Base-by-base conservation (phyloP, 2,113 vertebrate genomes). In the Corapipo altera region DNA sequence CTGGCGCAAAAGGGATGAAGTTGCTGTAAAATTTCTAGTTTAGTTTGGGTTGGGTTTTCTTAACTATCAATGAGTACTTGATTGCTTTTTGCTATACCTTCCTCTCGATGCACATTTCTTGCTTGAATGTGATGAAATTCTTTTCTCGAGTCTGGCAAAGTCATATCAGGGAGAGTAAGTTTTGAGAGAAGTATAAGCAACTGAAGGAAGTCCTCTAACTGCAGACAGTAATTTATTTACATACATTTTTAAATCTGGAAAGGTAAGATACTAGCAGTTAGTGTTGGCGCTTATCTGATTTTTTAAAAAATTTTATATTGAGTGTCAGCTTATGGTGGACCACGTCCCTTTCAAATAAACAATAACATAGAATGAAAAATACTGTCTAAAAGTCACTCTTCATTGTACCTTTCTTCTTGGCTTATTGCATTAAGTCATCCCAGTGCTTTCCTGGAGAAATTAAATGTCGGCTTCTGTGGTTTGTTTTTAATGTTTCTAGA, bases 401-500 rank as follows among this genome's bases (percentile, higher is more conserved):
- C 39, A 13, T 61, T 62, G 41, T 5, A 41, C 6, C 5, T 93
- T 91, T 76, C 35, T 71, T 94, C 32, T 54, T 58, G 32, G 21
- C 7, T 82, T 54, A 8, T 75, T 77, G 17, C 43, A 78, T 55
- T 39, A 74, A 89, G 78, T 33, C 11, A 78, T 10, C 11, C 28
- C 51, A 46, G 23, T 12, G 21, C 6, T 84, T 84, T 77, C 88
- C 46, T 62, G 37, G 35, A 81, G 35, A 83, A 65, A 65, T 70
- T 51, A 78, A 88, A 72, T 44, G 10, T 39, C 88, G 70, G 21
- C 10, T 93, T 72, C 55, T 62, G 5, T 51, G 7, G 6, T 5
- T 20, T 87, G 35, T 54, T 64, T 58, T 61, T 5, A 2, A 41
- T 43, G 51, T 78, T 96, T 95, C 76, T 97, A 99, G 99, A 98